Conservation (phyloP, 2,113 vertebrate genomes). For the Aramus guarauna region DNA sequence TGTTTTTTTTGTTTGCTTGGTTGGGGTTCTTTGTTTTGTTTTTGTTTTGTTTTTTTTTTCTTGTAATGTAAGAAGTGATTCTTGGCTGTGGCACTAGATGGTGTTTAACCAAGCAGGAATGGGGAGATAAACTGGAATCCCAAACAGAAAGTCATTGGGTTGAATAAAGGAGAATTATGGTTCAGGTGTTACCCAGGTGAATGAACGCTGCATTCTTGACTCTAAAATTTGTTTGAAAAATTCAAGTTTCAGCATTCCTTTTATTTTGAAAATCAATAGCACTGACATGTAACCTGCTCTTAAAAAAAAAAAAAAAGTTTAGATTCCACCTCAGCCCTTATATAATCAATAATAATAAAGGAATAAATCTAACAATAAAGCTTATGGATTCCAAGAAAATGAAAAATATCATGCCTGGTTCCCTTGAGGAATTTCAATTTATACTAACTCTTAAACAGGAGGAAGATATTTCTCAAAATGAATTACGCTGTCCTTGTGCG, state of each 20-base stretch:
- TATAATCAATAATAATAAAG: conserved; percentile 27
- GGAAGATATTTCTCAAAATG: conserved; percentile 10
- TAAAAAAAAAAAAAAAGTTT: background rate
- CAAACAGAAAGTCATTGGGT: background rate
- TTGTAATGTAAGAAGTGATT: background rate
- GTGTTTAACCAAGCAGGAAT: background rate
- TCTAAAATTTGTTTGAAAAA: background rate
- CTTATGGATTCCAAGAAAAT: background rate
- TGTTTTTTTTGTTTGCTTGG: too few species aligned
- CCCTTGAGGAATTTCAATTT: conserved; percentile 6
- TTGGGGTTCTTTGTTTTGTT: too few species aligned
- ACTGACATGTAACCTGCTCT: background rate
- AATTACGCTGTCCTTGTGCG: background rate
- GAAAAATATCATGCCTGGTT: background rate
- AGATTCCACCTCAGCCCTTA: background rate
- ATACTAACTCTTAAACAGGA: background rate
- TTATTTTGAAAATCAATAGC: background rate
- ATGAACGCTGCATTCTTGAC: background rate
- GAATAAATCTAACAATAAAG: background rate
- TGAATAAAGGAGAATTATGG: background rate
- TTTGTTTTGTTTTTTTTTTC: too few species aligned
- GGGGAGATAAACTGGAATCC: background rate
- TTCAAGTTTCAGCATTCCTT: background rate
- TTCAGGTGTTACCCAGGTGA: background rate
- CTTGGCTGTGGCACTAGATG: background rate